Evolutionary conservation across 1,140 invertebrate genomes (phyloP), one percentile per base, ranked within the genome.

Genomic region (Sycobia sp.): DNA sequence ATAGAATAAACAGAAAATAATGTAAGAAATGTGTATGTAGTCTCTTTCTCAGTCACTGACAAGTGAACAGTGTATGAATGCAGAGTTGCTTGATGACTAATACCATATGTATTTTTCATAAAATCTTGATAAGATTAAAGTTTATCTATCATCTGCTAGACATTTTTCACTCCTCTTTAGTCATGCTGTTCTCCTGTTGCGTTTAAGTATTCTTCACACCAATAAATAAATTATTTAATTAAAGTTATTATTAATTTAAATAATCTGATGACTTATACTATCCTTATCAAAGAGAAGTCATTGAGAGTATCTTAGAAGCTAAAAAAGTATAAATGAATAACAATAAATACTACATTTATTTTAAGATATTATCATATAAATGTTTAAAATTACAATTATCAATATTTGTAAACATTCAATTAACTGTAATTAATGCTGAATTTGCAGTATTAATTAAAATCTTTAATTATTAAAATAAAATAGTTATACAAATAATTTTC

Each of bases 41-140:
- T n/a, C n/a, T n/a, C n/a, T 5, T 50, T 4, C 3, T 32, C 13
- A 32, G 7, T 14, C 27, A 5, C 34, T 47, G 13, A 41, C 41
- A 56, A 27, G n/a, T 56, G 20, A 16, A 50, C 18, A 32, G 36
- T 29, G 9, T 8, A 47, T 55, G 23, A 54, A 41, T 63, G 54
- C 41, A 29, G 16, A 44, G 36, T 25, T 51, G 22, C 3, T n/a
- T 57, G 62, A 20, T 57, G 62, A 64, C 54, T 57, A 64, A 58
- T 44, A 39, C 46, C 20, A 22, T 11, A 50, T n/a, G 25, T n/a
- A n/a, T 4, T 38, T 64, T 50, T 46, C n/a, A 51, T 25, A 47
- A 64, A 57, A 58, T 5, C 32, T 14, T 57, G 62, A 57, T 64
- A 57, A 64, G 55, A 57, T 58, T 64, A 64, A 10, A 41, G 9